phyloP scores from a whole-genome alignment of 2,797 vertebrate species.

The Rhinoraja longicauda region DNA sequence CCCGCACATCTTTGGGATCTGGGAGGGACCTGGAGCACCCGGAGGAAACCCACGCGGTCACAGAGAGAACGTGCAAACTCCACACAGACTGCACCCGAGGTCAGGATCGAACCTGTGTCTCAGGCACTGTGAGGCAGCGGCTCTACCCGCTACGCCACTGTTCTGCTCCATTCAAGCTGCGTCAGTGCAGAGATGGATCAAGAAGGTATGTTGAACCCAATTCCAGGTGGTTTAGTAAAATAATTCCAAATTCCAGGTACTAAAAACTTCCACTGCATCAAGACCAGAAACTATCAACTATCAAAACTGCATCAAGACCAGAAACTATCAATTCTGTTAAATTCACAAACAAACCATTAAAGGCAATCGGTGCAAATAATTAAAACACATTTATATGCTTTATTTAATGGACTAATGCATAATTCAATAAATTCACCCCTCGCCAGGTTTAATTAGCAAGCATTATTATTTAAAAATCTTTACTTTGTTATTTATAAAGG shows the following conservation, averaged over 20 bases:
- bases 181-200: neutral
- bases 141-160: too few relatives aligned
- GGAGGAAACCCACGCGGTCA: too few relatives aligned
- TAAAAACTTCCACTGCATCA: neutral
- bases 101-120: too few relatives aligned
- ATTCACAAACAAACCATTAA: neutral
- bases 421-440: neutral
- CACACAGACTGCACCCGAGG: too few relatives aligned
- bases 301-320: neutral
- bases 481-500: neutral
- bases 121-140: too few relatives aligned
- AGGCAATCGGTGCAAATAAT: neutral
- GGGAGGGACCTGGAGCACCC: too few relatives aligned
- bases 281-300: neutral
- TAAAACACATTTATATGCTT: neutral
- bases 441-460: neutral
- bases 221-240: neutral
- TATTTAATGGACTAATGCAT: neutral
- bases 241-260: neutral
- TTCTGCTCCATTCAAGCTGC: neutral
- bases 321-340: neutral
- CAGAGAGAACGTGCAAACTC: too few relatives aligned
- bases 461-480: neutral
- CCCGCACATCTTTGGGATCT: too few relatives aligned
- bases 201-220: neutral